Evolutionary conservation across 2,797 vertebrate genomes (phyloP), one percentile per base, ranked within the genome.

Genomic region (Danio albolineatus): DNA sequence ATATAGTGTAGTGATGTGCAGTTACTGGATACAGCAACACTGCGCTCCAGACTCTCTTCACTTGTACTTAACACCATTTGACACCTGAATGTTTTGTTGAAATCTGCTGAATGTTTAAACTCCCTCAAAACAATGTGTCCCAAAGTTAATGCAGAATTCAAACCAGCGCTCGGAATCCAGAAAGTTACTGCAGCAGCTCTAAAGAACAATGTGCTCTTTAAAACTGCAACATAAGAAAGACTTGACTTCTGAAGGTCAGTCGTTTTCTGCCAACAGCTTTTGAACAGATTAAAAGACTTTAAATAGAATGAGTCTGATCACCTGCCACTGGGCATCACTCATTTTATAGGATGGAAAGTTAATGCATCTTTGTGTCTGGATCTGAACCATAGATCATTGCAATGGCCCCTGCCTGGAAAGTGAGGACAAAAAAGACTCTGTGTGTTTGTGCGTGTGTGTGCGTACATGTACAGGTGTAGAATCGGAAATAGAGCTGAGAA

Each of bases 41-140:
- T 7, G 48, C 46, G 38, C 39, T 43, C 19, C 7, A 28, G 78
- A 73, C 62, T 19, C 28, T 17, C 43, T 57, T 73, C 48, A 61
- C 60, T 72, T 87, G 85, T 71, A 21, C 88, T 89, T 90, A 90
- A 91, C 89, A 90, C 64, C 38, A 83, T 90, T 91, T 88, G 90
- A 87, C 84, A 88, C 83, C 85, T 83, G 88, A 90, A 87, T 28
- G 28, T 28, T 28, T 28, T 28, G 28, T 28, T 28, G 28, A 28
- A 87, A 87, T 84, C 89, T 88, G 87, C 93, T 93, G 91, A 93
- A 93, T 94, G 91, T 93, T 94, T 93, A 89, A 94, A 89, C 89
- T 86, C 89, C 85, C 85, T 89, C 84, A 76, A 87, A 88, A 87
- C 87, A 85, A 88, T 83, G 81, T 76, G 67, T 61, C 79, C 46